A percentile compares a stretch with the other conserved stretches of the same genome.
phyloP scores from a whole-genome alignment of 2,888 invertebrate species.

The Rhamphomyia laevipes region DNA sequence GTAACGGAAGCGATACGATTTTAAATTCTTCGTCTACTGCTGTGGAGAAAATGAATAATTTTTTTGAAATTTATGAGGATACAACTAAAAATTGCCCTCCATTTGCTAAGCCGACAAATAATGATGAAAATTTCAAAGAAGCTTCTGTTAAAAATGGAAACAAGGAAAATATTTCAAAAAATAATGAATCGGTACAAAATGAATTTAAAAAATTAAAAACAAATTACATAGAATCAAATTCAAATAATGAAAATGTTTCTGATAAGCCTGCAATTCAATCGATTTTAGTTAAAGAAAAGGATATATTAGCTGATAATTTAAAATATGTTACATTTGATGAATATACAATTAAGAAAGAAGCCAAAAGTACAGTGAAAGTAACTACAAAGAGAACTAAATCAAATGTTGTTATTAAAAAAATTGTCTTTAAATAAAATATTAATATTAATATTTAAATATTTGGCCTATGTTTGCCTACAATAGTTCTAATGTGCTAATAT shows the following conservation, averaged over 20 bases:
- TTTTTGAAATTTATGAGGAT: neutral
- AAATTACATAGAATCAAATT: neutral
- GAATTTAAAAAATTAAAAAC: neutral
- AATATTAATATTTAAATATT: slow-evolving; percentile 3
- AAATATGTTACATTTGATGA: slow-evolving; percentile 27
- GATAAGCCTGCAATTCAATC: slow-evolving; percentile 8
- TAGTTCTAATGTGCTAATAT: no score
- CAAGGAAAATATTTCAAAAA: neutral
- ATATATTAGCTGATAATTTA: slow-evolving; percentile 20
- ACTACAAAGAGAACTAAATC: slow-evolving; percentile 22
- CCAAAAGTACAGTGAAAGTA: slow-evolving; percentile 7
- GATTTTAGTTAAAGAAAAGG: slow-evolving; percentile 13
- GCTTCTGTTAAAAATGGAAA: neutral
- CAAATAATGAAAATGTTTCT: neutral
- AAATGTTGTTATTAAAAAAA: slow-evolving; percentile 25
- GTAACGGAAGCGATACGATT: neutral
- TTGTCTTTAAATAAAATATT: slow-evolving; percentile 22
- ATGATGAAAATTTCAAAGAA: neutral
- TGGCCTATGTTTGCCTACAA: no score
- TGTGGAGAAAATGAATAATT: neutral
- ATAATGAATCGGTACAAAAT: neutral
- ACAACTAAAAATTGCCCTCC: neutral
- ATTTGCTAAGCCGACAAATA: neutral
- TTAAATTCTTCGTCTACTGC: neutral
- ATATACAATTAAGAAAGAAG: slow-evolving; percentile 2